phyloP scores from a whole-genome alignment of 2,888 invertebrate genomes.

The Agapetus fuscipes region DNA sequence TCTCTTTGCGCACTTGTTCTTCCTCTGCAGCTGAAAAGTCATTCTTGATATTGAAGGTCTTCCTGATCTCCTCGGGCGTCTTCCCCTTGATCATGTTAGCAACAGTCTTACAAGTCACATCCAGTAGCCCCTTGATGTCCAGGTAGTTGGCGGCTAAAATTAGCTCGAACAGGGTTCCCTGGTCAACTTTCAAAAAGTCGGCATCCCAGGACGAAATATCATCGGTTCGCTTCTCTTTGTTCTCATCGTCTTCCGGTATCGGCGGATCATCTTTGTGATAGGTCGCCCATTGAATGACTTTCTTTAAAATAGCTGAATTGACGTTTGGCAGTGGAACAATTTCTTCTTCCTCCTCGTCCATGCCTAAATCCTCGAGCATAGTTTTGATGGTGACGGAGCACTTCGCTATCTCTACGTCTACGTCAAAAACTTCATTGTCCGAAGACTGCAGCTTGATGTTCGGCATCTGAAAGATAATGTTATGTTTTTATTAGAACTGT shows the following conservation, averaged over 20 bases:
- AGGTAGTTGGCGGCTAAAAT: slow-evolving; percentile 96
- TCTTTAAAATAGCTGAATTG: slow-evolving; percentile 90
- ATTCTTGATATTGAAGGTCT: slow-evolving; percentile 95
- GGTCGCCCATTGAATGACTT: slow-evolving; percentile 88
- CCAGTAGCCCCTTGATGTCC: slow-evolving; percentile 89
- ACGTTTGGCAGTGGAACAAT: slow-evolving; percentile 95
- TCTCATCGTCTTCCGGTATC: slow-evolving; percentile 93
- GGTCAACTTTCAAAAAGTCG: slow-evolving; percentile 97
- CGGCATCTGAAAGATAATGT: slow-evolving; percentile 59
- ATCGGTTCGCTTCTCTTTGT: slow-evolving; percentile 96
- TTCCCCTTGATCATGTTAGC: slow-evolving; percentile 99
- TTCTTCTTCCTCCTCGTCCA: slow-evolving; percentile 90
- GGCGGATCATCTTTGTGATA: slow-evolving; percentile 95
- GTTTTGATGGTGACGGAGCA: slow-evolving; percentile 97
- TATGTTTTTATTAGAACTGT: slow-evolving; percentile 11
- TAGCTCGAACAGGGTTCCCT: slow-evolving; percentile 91
- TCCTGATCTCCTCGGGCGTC: slow-evolving; percentile 94
- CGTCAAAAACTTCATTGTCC: slow-evolving; percentile 92
- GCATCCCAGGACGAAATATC: slow-evolving; percentile 99
- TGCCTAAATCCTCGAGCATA: slow-evolving; percentile 90
- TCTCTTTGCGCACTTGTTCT: slow-evolving; percentile 94
- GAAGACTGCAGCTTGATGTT: slow-evolving; percentile 91
- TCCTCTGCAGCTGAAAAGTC: slow-evolving; percentile 95
- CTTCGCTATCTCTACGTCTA: slow-evolving; percentile 94
- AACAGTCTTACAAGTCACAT: slow-evolving; percentile 97